Evolutionary conservation across 2,797 vertebrate species (phyloP).

Genomic region (Hozukius guyotensis): DNA sequence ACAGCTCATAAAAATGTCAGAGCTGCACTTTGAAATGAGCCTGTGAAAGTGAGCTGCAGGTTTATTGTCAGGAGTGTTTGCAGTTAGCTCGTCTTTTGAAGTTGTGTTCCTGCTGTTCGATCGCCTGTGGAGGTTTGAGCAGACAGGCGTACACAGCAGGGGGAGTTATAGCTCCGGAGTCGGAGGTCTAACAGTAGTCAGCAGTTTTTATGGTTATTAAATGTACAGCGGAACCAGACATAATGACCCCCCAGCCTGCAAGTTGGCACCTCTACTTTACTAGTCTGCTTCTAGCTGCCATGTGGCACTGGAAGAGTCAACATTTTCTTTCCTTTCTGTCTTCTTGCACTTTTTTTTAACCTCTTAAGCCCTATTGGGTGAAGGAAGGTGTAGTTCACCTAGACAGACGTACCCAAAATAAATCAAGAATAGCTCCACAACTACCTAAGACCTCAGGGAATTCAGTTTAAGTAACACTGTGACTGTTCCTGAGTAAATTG

Average conservation of each 20-base stretch:
- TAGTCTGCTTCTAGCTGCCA: slow-evolving; percentile 44
- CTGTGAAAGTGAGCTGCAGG: slow-evolving; percentile 27
- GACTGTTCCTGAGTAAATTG: no score
- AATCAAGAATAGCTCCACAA: no score
- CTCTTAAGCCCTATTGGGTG: no score
- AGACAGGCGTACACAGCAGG: slow-evolving; percentile 16
- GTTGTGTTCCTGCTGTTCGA: slow-evolving; percentile 67
- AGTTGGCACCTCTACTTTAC: slow-evolving; percentile 30
- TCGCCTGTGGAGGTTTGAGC: slow-evolving; percentile 28
- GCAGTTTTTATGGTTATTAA: slow-evolving; percentile 70
- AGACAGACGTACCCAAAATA: no score
- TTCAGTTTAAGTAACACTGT: no score
- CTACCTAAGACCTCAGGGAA: no score
- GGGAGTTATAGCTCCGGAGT: slow-evolving; percentile 19
- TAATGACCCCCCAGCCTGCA: slow-evolving; percentile 55
- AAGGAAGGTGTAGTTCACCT: no score
- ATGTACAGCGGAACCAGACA: slow-evolving; percentile 50
- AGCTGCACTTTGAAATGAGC: slow-evolving; percentile 41
- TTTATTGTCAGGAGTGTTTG: slow-evolving; percentile 57
- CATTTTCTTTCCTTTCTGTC: neutral
- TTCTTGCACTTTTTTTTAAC: neutral
- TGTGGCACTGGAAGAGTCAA: slow-evolving; percentile 23
- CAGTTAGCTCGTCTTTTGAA: slow-evolving; percentile 64
- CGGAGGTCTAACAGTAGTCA: slow-evolving; percentile 50
- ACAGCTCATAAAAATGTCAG: slow-evolving; percentile 20